phyloP scores from a whole-genome alignment of 2,113 vertebrate species.

The Peromyscus californicus region DNA sequence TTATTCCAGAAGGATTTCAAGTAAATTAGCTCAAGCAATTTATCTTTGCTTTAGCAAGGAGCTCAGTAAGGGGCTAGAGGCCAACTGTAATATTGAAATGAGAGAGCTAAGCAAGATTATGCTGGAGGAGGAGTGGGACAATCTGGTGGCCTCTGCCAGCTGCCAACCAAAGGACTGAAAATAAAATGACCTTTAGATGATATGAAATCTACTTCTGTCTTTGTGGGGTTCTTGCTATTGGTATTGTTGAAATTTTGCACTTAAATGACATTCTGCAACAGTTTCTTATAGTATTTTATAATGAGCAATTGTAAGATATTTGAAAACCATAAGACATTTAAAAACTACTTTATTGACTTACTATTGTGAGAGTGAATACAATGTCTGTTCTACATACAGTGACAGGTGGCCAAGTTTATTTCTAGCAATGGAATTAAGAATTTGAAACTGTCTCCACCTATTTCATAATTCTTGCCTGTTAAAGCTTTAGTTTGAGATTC shows the following conservation, averaged over 20 bases:
- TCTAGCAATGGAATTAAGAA: neutral
- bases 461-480: neutral
- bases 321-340: neutral
- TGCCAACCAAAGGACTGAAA: neutral
- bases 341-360: neutral
- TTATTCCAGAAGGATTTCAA: constrained; percentile 69
- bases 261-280: neutral
- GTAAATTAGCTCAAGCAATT: constrained; percentile 64
- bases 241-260: neutral
- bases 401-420: neutral
- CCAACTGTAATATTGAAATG: neutral
- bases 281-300: neutral
- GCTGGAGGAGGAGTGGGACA: neutral
- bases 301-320: neutral
- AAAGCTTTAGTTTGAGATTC: constrained; percentile 7
- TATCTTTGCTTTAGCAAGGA: neutral
- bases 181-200: neutral
- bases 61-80: neutral
- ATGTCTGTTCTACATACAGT: neutral
- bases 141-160: neutral
- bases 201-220: neutral
- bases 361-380: neutral
- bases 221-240: neutral
- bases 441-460: neutral
- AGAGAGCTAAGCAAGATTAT: neutral